Conservation (phyloP, 1,140 invertebrate species). For the Drosophila novamexicana region DNA sequence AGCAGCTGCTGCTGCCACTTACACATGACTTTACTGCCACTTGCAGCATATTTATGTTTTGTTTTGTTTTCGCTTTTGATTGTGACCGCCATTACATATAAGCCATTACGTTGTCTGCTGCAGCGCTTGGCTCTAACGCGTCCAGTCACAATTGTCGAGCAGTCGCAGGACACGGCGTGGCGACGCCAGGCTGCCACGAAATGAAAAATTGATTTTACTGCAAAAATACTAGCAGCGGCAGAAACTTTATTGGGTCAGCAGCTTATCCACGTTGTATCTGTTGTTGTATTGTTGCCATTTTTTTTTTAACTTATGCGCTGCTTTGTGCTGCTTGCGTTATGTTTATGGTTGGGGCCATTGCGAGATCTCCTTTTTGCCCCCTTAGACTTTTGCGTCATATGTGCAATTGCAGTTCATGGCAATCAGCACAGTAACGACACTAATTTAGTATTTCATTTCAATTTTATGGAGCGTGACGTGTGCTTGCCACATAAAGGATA, state of each 20-base stretch:
- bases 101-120: slow-evolving; percentile 66
- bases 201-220: slow-evolving; percentile 78
- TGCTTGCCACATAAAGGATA: slow-evolving; percentile 64
- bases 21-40: slow-evolving; percentile 51
- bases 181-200: slow-evolving; percentile 66
- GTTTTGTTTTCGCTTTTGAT: slow-evolving; percentile 32
- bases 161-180: slow-evolving; percentile 23
- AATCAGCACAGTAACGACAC: slow-evolving; percentile 70
- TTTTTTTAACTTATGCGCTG: slow-evolving; percentile 19
- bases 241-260: slow-evolving; percentile 71
- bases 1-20: slow-evolving; percentile 43
- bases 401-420: slow-evolving; percentile 78
- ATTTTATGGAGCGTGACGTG: slow-evolving; percentile 71
- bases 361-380: slow-evolving; percentile 1
- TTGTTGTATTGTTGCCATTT: slow-evolving; percentile 4
- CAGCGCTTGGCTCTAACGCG: not conserved
- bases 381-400: slow-evolving; percentile 27
- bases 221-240: slow-evolving; percentile 59
- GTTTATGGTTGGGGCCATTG: slow-evolving; percentile 56
- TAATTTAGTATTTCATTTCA: slow-evolving; percentile 78
- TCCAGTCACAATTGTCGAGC: slow-evolving; percentile 25
- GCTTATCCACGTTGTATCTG: slow-evolving; percentile 21
- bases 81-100: slow-evolving; percentile 60
- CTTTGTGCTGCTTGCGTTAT: slow-evolving; percentile 51
- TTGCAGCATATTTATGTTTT: slow-evolving; percentile 69